Percentiles rank a stretch among this genome's conserved stretches.
Conservation (phyloP, 1,140 invertebrate species). For the Calliopsis andreniformis region DNA sequence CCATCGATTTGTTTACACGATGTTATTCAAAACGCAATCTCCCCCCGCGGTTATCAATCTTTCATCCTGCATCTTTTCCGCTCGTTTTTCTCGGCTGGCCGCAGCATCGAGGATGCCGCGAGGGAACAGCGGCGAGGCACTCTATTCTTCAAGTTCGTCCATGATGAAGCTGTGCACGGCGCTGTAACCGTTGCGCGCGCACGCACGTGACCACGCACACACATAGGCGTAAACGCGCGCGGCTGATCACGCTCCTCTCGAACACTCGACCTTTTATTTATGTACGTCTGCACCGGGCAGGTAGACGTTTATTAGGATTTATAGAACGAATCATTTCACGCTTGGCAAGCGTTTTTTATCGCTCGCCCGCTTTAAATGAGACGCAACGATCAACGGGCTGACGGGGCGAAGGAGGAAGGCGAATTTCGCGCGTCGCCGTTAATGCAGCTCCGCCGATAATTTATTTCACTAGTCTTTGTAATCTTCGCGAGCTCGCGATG, state of each 20-base stretch:
- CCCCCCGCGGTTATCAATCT: conserved; percentile 30
- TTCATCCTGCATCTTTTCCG: conserved; percentile 14
- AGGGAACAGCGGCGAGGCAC: conserved; percentile 2
- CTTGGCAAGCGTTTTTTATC: conserved; percentile 67
- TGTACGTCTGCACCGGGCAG: conserved; percentile 72
- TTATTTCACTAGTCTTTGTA: background rate
- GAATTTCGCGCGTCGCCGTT: background rate
- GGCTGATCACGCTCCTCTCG: conserved; percentile 48
- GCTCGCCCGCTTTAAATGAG: conserved; percentile 66
- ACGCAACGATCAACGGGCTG: conserved; percentile 66
- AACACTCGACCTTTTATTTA: conserved; percentile 72
- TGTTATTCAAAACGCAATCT: conserved; percentile 42
- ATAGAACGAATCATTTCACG: conserved; percentile 77
- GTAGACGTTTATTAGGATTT: conserved; percentile 80
- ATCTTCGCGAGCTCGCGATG: background rate
- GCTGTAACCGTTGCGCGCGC: conserved; percentile 63
- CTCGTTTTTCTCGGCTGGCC: background rate
- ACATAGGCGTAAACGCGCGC: conserved; percentile 45
- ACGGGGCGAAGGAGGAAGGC: conserved; percentile 6
- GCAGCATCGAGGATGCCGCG: background rate
- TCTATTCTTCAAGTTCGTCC: conserved; percentile 45
- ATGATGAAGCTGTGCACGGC: conserved; percentile 73
- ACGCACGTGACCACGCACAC: conserved; percentile 60
- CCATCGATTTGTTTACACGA: conserved; percentile 41
- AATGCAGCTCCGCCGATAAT: conserved; percentile 12